phyloP scores from a whole-genome alignment of 2,888 invertebrate genomes.

The Piscicola geometra region DNA sequence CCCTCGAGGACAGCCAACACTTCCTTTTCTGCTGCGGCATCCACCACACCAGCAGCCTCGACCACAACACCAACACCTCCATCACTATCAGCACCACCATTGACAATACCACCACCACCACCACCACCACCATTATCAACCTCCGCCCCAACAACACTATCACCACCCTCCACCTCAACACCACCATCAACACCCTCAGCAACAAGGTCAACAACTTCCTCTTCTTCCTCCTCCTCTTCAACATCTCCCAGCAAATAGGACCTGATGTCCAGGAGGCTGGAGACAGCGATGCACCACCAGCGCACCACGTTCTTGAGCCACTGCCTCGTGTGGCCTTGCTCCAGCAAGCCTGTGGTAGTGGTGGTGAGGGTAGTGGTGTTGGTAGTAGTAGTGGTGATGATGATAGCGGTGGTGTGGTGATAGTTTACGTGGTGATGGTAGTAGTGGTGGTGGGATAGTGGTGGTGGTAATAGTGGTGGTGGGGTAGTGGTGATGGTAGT shows the following conservation, averaged over 20 bases:
- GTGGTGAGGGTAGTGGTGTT: too few species aligned
- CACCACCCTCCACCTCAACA: not conserved
- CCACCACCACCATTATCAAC: not conserved
- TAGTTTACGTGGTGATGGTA: too few species aligned
- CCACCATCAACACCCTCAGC: not conserved
- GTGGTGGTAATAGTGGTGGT: too few species aligned
- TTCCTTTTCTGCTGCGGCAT: too few species aligned
- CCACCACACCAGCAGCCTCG: not conserved
- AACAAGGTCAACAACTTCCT: not conserved
- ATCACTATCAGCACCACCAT: constrained; percentile 4
- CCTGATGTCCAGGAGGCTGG: constrained; percentile 77
- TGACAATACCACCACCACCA: not conserved
- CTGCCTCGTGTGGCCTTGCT: constrained; percentile 92
- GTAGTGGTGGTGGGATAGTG: too few species aligned
- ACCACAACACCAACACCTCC: constrained; percentile 12
- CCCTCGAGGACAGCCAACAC: too few species aligned
- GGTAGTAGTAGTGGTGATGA: too few species aligned
- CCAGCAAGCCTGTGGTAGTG: constrained; percentile 65
- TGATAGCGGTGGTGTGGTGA: too few species aligned
- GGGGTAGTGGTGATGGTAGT: too few species aligned
- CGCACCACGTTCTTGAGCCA: constrained; percentile 84
- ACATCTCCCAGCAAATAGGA: constrained; percentile 80
- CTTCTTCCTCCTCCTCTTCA: constrained; percentile 41
- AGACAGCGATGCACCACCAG: constrained; percentile 56
- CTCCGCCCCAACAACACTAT: too few species aligned